Evolutionary conservation across 2,113 vertebrate genomes (phyloP).

Genomic region (Gadus chalcogrammus): DNA sequence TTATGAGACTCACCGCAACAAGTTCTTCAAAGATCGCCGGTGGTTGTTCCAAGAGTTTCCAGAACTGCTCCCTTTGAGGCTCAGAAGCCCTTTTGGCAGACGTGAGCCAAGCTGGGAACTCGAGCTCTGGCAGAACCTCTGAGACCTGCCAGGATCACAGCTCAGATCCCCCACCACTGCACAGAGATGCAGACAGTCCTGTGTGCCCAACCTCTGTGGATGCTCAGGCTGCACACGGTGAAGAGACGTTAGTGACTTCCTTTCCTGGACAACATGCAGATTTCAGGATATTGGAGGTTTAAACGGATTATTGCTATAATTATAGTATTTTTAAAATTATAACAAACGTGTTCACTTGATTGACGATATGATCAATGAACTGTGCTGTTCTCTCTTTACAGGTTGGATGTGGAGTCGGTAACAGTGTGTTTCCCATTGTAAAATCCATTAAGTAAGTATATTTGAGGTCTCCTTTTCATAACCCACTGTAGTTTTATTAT

Average conservation of each 20-base stretch:
- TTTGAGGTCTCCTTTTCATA: background rate
- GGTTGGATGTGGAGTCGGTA: slow-evolving; percentile 92
- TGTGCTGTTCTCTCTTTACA: slow-evolving; percentile 55
- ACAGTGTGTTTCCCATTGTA: slow-evolving; percentile 89
- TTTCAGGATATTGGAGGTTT: slow-evolving; percentile 89
- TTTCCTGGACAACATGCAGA: slow-evolving; percentile 81
- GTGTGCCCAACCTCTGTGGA: slow-evolving; percentile 7
- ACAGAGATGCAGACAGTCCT: slow-evolving; percentile 15
- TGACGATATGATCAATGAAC: background rate
- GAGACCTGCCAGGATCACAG: slow-evolving; percentile 21
- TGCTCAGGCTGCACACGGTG: slow-evolving; percentile 5
- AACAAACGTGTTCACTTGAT: background rate
- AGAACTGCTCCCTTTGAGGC: slow-evolving; percentile 77
- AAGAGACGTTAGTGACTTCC: slow-evolving; percentile 19
- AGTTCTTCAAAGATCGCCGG: slow-evolving; percentile 93
- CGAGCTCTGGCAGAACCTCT: slow-evolving; percentile 9
- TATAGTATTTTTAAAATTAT: too few relatives aligned
- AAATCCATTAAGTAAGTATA: slow-evolving; percentile 76
- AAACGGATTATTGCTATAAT: background rate
- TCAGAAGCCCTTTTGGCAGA: slow-evolving; percentile 14
- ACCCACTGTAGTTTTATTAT: too few relatives aligned
- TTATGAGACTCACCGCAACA: slow-evolving; percentile 84
- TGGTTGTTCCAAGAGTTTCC: slow-evolving; percentile 93
- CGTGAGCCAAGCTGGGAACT: background rate
- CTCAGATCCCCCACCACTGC: background rate